These are phyloP conservation scores for Chiropotes sagulatus DNA, from an alignment of 2,797 vertebrate genomes.

Conservation along the genomic window DNA sequence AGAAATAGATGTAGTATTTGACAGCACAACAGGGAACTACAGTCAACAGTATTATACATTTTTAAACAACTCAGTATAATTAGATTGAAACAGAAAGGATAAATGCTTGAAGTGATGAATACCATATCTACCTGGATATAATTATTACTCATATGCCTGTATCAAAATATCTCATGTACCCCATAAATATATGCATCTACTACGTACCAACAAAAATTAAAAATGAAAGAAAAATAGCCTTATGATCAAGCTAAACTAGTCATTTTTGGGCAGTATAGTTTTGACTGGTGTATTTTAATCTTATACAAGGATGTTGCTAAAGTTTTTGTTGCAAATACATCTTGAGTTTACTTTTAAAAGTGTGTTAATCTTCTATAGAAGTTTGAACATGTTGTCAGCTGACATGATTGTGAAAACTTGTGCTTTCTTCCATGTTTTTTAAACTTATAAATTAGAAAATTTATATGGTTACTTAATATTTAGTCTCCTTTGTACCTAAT, in stretches of 20 bases:
- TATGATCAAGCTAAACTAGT: neutral
- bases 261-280: neutral
- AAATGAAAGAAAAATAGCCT: neutral
- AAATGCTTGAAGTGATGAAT: neutral
- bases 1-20: neutral
- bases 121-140: neutral
- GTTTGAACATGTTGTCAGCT: neutral
- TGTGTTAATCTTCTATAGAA: neutral
- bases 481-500: neutral
- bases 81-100: neutral
- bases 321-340: neutral
- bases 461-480: neutral
- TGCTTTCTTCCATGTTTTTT: constrained; percentile 2
- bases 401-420: neutral
- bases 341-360: neutral
- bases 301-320: neutral
- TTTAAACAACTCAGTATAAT: neutral
- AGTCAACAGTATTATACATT: neutral
- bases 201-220: neutral
- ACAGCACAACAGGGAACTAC: neutral
- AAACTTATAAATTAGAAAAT: constrained; percentile 35
- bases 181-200: neutral
- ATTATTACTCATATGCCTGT: too few relatives aligned
- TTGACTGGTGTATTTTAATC: neutral
- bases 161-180: too few relatives aligned